phyloP scores from a whole-genome alignment of 2,113 vertebrate genomes.

The Charadrius vociferus region DNA sequence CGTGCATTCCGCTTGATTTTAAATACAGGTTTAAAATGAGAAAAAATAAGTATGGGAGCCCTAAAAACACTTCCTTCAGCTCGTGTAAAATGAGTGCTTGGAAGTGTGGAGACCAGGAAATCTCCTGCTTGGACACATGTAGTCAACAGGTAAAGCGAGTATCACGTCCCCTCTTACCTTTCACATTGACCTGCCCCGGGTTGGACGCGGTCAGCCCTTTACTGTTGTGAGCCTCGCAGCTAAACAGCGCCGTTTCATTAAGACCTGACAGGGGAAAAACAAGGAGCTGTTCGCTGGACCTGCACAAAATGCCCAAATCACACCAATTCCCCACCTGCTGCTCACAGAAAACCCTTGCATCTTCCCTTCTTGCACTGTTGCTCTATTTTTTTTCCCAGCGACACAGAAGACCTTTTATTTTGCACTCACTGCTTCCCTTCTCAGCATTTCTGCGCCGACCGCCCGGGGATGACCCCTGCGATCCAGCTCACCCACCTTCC shows the following conservation, averaged over 20 bases:
- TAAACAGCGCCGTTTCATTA: constrained; percentile 79
- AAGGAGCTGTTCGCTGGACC: neutral
- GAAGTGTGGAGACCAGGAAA: neutral
- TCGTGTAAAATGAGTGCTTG: neutral
- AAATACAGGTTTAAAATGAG: neutral
- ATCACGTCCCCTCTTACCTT: constrained; percentile 75
- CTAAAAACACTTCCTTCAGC: neutral
- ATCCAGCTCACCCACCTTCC: neutral
- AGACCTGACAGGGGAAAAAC: constrained; percentile 74
- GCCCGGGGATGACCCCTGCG: neutral
- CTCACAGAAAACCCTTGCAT: neutral
- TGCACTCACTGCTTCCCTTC: neutral
- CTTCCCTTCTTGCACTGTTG: neutral
- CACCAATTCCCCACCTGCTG: neutral
- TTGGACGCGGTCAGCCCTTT: constrained; percentile 87
- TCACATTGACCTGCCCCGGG: constrained; percentile 86
- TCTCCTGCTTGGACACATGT: neutral
- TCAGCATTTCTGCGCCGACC: rapidly evolving
- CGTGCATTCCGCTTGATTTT: rapidly evolving
- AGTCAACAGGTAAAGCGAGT: neutral
- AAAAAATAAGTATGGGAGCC: neutral
- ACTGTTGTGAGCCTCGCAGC: constrained; percentile 89
- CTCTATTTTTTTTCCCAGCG: neutral
- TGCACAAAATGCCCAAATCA: neutral
- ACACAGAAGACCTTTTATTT: neutral